Evolutionary conservation across 30 jellyfish, hydroid and myxozoan species (phyloP).

Genomic region (Aurelia sp.): DNA sequence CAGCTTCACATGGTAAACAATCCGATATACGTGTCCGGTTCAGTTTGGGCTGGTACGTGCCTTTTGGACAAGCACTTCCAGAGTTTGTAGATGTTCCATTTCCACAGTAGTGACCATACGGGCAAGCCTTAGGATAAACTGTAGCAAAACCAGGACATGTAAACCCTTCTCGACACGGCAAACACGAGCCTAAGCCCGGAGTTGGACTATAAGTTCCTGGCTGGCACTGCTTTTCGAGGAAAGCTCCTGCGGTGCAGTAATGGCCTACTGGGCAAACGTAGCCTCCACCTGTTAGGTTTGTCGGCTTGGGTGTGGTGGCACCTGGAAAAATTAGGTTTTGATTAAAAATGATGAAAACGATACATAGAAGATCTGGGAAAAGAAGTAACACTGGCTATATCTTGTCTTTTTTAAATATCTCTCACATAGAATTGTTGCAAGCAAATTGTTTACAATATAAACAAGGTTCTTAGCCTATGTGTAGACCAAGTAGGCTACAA

Average conservation of each 20-base stretch:
- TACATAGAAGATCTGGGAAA: too few species aligned
- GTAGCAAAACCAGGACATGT: slow-evolving; percentile 86
- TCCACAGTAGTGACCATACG: slow-evolving; percentile 88
- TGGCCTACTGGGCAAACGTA: slow-evolving; percentile 92
- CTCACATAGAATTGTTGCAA: too few species aligned
- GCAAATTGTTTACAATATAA: too few species aligned
- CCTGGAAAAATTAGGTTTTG: slow-evolving; percentile 48
- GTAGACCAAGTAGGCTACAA: too few species aligned
- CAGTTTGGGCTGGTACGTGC: slow-evolving; percentile 82
- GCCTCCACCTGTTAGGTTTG: slow-evolving; percentile 85
- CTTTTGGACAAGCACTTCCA: slow-evolving; percentile 82
- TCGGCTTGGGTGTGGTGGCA: slow-evolving; percentile 89
- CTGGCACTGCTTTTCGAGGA: slow-evolving; percentile 60
- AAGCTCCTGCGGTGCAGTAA: slow-evolving; percentile 88
- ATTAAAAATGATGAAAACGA: too few species aligned
- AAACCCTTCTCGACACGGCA: slow-evolving; percentile 82
- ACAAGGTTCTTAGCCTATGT: too few species aligned
- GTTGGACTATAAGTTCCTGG: slow-evolving; percentile 93
- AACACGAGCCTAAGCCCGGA: slow-evolving; percentile 68
- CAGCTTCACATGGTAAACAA: slow-evolving; percentile 92
- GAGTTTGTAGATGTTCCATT: slow-evolving; percentile 70
- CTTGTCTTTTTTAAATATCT: too few species aligned
- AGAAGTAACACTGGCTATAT: too few species aligned
- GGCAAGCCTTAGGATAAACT: slow-evolving; percentile 80
- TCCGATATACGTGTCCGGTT: slow-evolving; percentile 55